Base-by-base conservation (phyloP, 2,888 invertebrate genomes). In the Orthosia gracilis region DNA sequence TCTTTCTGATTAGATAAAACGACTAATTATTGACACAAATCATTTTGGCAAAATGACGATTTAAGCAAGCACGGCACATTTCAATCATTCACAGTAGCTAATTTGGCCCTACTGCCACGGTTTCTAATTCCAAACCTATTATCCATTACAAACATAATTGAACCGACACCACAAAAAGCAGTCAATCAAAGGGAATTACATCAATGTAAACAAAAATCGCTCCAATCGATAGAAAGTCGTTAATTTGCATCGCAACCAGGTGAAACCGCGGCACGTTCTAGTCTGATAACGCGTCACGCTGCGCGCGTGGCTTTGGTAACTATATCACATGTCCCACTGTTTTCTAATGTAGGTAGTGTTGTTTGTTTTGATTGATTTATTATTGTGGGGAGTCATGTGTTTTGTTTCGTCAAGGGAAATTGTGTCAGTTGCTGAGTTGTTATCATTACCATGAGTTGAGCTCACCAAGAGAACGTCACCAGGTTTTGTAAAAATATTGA, bases 251-350 rank as follows among this genome's bases (percentile, higher is more conserved):
- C 80, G 80, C 80, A 80, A 75, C 73, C 59, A 65, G 72, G 76
- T 80, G 82, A 78, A 84, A 74, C 76, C 77, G 82, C 70, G 78
- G 76, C 79, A 73, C 76, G 85, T 85, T 85, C 84, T 83, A 84
- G 62, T 86, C 85, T 86, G 85, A 86, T 86, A 85, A 86, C 75
- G 85, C 86, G 85, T 86, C 86, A 86, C 86, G 85, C 72, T 71
- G 76, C 65, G 76, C 69, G 75, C 75, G 66, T 73, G 21, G 66
- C 81, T 83, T 82, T 82, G 69, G 83, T 74, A 82, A 82, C 83
- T 66, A 67, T 82, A 82, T 82, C 81, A 82, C 83, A 82, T 82
- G 81, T 82, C 83, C 83, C 71, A 73, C 76, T 82, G 80, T 83
- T 82, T 82, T 82, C 81, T 82, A 82, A 79, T 79, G 61, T 21